A percentile compares a stretch with the other conserved stretches of the same genome.
Conservation (phyloP, 2,797 vertebrate genomes). For the Melanotaenia nigrans region DNA sequence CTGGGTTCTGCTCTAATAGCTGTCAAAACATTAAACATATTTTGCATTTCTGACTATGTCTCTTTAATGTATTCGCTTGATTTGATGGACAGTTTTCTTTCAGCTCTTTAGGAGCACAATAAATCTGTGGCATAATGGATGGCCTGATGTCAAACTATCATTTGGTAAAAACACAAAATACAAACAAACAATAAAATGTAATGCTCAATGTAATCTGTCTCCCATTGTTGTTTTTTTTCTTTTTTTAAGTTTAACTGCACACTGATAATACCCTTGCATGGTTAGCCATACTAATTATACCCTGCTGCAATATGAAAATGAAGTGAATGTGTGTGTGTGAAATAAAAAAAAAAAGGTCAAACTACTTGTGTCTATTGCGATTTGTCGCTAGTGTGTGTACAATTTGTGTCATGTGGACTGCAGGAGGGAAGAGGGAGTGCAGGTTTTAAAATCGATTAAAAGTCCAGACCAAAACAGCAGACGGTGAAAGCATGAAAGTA, state of each 20-base stretch:
- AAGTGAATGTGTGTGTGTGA: constrained; percentile 51
- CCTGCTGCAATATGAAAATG: constrained; percentile 59
- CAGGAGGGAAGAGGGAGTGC: constrained; percentile 20
- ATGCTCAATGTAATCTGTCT: constrained; percentile 57
- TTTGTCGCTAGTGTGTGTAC: constrained; percentile 46
- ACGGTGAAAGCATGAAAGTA: constrained; percentile 51
- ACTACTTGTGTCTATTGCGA: constrained; percentile 46
- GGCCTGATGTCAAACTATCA: constrained; percentile 62
- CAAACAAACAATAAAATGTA: neutral
- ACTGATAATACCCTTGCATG: constrained; percentile 57
- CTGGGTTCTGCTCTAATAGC: constrained; percentile 15
- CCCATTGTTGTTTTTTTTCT: constrained; percentile 38
- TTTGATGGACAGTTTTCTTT: constrained; percentile 57
- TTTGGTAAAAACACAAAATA: constrained; percentile 38
- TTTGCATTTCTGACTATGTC: constrained; percentile 46
- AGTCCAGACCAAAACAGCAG: constrained; percentile 53
- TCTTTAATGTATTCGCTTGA: constrained; percentile 45
- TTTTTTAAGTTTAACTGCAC: constrained; percentile 51
- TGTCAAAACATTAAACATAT: constrained; percentile 37
- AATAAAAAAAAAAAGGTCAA: constrained; percentile 71
- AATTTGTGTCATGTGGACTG: constrained; percentile 50
- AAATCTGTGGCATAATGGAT: constrained; percentile 56
- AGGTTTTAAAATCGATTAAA: constrained; percentile 55
- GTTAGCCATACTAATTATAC: constrained; percentile 63
- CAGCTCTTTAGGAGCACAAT: constrained; percentile 16